These are phyloP conservation scores for Linyphia triangularis DNA, from an alignment of 2,888 invertebrate genomes.

Conservation along the genomic window DNA sequence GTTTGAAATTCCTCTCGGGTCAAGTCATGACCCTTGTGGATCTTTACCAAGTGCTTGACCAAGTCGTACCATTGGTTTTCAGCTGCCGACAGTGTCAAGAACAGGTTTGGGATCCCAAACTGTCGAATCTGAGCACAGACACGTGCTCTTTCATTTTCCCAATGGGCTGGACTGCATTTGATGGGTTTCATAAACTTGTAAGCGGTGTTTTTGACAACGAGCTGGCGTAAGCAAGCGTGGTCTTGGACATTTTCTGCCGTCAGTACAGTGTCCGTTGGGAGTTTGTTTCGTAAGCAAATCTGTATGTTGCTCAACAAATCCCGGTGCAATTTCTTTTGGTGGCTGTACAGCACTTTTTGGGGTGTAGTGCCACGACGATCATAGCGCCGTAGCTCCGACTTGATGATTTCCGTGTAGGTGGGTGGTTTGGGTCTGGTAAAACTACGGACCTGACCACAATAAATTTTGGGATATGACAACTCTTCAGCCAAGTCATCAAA, in stretches of 20 bases:
- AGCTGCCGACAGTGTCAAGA: slow-evolving; percentile 77
- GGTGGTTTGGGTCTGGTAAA: neutral
- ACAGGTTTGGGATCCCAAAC: slow-evolving; percentile 76
- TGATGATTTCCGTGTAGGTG: neutral
- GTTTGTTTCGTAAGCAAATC: neutral
- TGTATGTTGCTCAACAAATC: neutral
- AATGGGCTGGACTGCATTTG: slow-evolving; percentile 76
- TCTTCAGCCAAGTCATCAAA: slow-evolving; percentile 76
- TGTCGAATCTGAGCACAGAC: slow-evolving; percentile 77
- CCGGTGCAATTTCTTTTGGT: neutral
- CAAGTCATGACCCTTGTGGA: slow-evolving; percentile 48
- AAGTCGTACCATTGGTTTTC: slow-evolving; percentile 77
- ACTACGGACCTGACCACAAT: neutral
- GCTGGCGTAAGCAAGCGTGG: neutral
- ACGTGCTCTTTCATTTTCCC: slow-evolving; percentile 75
- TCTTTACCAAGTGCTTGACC: slow-evolving; percentile 70
- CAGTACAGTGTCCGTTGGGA: neutral
- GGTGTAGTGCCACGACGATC: neutral
- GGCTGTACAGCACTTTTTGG: neutral
- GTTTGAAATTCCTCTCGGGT: neutral
- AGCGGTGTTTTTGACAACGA: neutral
- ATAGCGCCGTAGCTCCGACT: slow-evolving; percentile 11
- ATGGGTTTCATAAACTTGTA: slow-evolving; percentile 6
- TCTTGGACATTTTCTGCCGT: neutral
- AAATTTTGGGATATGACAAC: slow-evolving; percentile 18